A percentile compares a stretch with the other conserved stretches of the same genome.
Conservation (phyloP, 2,113 vertebrate species). For the Etheostoma spectabile region DNA sequence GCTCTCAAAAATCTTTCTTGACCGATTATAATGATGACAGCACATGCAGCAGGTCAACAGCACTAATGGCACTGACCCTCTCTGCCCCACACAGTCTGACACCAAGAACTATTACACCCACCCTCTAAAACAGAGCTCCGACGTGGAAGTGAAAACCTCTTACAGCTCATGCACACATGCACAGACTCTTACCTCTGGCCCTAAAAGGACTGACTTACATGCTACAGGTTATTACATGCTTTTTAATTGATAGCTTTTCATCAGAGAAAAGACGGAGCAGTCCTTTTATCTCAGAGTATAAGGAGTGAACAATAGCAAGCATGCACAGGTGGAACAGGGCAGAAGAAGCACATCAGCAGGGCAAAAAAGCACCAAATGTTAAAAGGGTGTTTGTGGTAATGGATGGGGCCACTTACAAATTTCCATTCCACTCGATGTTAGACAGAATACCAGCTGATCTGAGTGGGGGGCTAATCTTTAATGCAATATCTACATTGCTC, state of each 20-base stretch:
- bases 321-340: conserved; percentile 66
- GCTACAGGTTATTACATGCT: background rate
- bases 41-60: conserved; percentile 61
- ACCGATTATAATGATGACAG: conserved; percentile 5
- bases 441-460: too few relatives aligned
- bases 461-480: too few relatives aligned
- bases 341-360: conserved; percentile 36
- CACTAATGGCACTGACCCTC: background rate
- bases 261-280: background rate
- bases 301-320: conserved; percentile 59
- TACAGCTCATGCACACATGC: conserved; percentile 74
- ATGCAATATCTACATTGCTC: too few relatives aligned
- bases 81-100: background rate
- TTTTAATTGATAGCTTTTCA: background rate
- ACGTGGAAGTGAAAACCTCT: conserved; percentile 5
- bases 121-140: conserved; percentile 10
- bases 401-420: too few relatives aligned
- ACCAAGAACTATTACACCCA: background rate
- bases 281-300: conserved; percentile 73
- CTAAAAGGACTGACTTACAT: conserved; percentile 64
- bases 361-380: conserved; percentile 46
- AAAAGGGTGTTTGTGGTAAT: background rate
- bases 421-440: too few relatives aligned
- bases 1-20: background rate
- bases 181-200: conserved; percentile 56